Conservation (phyloP, 2,888 invertebrate species). For the Xanthia togata region DNA sequence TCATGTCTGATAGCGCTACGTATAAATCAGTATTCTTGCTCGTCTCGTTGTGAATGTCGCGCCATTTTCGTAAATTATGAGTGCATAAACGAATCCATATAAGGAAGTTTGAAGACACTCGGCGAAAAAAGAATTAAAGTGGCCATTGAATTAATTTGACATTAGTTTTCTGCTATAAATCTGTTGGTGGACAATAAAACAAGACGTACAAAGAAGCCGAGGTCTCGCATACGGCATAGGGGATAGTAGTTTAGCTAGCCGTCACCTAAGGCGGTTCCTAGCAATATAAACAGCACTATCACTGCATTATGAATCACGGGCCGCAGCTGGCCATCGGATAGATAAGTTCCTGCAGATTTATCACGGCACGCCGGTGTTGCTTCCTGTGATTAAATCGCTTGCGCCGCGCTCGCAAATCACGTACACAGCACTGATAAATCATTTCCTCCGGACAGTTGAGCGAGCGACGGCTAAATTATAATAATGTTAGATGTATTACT, state of each 20-base stretch:
- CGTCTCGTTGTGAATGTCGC: slow-evolving; percentile 39
- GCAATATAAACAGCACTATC: slow-evolving; percentile 79
- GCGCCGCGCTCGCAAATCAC: slow-evolving; percentile 85
- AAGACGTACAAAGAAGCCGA: slow-evolving; percentile 56
- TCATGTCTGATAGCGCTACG: slow-evolving; percentile 44
- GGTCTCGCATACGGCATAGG: slow-evolving; percentile 66
- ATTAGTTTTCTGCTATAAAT: slow-evolving; percentile 59
- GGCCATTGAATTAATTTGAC: slow-evolving; percentile 60
- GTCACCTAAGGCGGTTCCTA: slow-evolving; percentile 74
- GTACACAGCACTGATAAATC: slow-evolving; percentile 83
- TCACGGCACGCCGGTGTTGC: slow-evolving; percentile 74
- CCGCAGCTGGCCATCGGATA: slow-evolving; percentile 83
- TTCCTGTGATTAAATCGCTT: slow-evolving; percentile 88
- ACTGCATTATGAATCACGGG: slow-evolving; percentile 81
- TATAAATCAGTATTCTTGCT: slow-evolving; percentile 52
- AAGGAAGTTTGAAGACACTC: slow-evolving; percentile 43
- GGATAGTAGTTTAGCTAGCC: slow-evolving; percentile 33
- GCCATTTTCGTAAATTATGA: slow-evolving; percentile 47
- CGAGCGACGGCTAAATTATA: slow-evolving; percentile 61
- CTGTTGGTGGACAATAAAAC: slow-evolving; percentile 36
- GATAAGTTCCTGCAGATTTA: slow-evolving; percentile 87
- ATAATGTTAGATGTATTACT: slow-evolving; percentile 50
- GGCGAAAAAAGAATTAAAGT: slow-evolving; percentile 39
- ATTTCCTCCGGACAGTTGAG: slow-evolving; percentile 79
- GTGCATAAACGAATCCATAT: slow-evolving; percentile 36